A percentile compares a stretch with the other conserved stretches of the same genome.
phyloP scores from a whole-genome alignment of 2,113 vertebrate species.

The Ceyx melanurus region DNA sequence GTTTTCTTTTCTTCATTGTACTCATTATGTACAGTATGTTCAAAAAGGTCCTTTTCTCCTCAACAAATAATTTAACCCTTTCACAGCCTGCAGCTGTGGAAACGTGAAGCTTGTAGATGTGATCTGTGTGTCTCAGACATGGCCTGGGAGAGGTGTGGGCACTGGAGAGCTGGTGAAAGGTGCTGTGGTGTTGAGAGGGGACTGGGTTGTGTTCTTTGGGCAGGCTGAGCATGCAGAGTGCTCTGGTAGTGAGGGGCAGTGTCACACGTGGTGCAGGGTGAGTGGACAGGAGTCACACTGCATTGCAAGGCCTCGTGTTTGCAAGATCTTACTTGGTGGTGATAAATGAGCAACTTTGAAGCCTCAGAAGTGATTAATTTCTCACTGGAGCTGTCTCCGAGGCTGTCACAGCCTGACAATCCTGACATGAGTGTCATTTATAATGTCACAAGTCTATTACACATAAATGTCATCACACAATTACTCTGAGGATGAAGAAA shows the following conservation, averaged over 20 bases:
- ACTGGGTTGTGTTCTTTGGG: neutral
- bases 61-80: slow-evolving; percentile 51
- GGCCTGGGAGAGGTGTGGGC: rapidly evolving
- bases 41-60: slow-evolving; percentile 5
- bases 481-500: slow-evolving; percentile 56
- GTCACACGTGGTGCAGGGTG: neutral
- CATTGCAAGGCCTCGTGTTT: slow-evolving; percentile 62
- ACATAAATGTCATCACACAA: slow-evolving; percentile 79
- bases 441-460: slow-evolving; percentile 80
- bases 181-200: neutral
- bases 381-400: slow-evolving; percentile 73
- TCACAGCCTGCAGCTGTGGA: neutral
- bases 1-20: slow-evolving; percentile 33
- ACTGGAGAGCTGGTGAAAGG: neutral
- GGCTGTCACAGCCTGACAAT: slow-evolving; percentile 76
- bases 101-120: neutral
- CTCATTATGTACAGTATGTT: slow-evolving; percentile 53
- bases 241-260: neutral
- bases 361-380: slow-evolving; percentile 80
- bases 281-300: neutral
- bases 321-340: slow-evolving; percentile 71
- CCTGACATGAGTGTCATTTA: slow-evolving; percentile 78
- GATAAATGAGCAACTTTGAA: slow-evolving; percentile 76
- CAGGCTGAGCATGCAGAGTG: neutral
- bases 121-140: rapidly evolving